A percentile compares a stretch with the other conserved stretches of the same genome.
Evolutionary conservation across 1,140 invertebrate genomes (phyloP).

Genomic region (Centruroides sculpturatus): DNA sequence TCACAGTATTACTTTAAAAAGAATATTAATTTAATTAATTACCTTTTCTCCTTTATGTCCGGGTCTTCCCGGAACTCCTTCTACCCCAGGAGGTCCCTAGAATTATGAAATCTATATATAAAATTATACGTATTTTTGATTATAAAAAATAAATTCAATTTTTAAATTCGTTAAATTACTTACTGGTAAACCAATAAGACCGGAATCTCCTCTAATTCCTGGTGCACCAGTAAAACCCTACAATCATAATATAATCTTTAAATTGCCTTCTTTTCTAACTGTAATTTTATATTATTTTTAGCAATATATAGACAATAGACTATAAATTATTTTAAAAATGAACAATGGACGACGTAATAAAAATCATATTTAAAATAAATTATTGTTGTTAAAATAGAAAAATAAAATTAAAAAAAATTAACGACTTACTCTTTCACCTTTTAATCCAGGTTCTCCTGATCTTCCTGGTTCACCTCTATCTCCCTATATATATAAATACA

Average conservation of each 20-base stretch:
- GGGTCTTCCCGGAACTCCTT: conserved; percentile 4
- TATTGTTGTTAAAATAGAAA: no score
- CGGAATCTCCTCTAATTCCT: conserved; percentile 10
- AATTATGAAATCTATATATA: background rate
- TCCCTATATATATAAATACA: conserved; percentile 8
- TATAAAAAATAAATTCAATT: no score
- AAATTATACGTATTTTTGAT: background rate
- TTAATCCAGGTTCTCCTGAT: conserved; percentile 2
- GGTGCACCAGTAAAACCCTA: conserved; percentile 13
- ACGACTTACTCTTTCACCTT: conserved; percentile 11
- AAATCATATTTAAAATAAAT: no score
- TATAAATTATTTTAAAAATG: no score
- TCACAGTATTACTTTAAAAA: no score
- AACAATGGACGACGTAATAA: no score
- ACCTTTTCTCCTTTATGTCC: conserved; percentile 10
- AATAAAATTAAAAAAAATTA: background rate
- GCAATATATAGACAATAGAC: no score
- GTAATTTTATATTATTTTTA: no score
- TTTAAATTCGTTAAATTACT: background rate
- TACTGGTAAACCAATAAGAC: conserved; percentile 13
- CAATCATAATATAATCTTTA: background rate
- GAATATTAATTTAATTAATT: background rate
- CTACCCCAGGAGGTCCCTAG: conserved; percentile 8
- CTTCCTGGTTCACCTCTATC: conserved; percentile 7
- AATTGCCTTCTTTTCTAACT: background rate